A percentile compares a stretch with the other conserved stretches of the same genome.
These are phyloP conservation scores for Rhagoletis zephyria DNA, from an alignment of 1,140 invertebrate species.

Conservation along the genomic window DNA sequence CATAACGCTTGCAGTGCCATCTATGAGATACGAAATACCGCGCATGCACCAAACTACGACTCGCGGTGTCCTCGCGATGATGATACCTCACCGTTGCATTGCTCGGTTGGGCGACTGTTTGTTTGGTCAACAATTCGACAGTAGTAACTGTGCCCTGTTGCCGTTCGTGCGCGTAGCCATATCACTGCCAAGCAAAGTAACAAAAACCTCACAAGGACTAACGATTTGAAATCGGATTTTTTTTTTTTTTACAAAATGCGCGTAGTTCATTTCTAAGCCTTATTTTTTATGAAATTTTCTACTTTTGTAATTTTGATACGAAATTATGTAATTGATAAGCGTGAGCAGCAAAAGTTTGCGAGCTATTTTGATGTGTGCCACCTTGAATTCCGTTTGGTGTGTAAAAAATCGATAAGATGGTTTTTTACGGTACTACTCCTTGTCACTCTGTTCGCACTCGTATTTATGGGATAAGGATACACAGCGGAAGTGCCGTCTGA, in stretches of 20 bases:
- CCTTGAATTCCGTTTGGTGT: constrained; percentile 23
- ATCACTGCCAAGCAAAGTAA: neutral
- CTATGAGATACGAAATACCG: neutral
- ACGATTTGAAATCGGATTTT: neutral
- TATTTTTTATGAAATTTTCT: neutral
- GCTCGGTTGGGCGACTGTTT: neutral
- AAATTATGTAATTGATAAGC: neutral
- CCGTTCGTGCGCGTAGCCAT: neutral
- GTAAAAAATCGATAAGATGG: constrained; percentile 38
- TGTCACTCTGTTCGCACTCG: neutral
- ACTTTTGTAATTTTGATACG: constrained; percentile 37
- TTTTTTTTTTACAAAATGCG: neutral
- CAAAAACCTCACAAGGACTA: too few species aligned
- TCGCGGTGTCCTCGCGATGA: neutral
- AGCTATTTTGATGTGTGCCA: neutral
- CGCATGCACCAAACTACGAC: neutral
- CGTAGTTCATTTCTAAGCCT: neutral
- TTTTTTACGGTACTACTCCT: constrained; percentile 21
- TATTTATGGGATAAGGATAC: constrained; percentile 49
- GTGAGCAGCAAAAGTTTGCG: neutral
- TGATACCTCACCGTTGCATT: neutral
- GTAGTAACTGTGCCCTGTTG: constrained; percentile 2
- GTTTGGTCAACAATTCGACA: neutral
- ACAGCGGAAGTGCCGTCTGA: constrained; percentile 26
- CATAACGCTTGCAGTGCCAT: neutral